These are phyloP conservation scores for Tetrapedia diversipes DNA, from an alignment of 2,888 invertebrate species.

Conservation along the genomic window DNA sequence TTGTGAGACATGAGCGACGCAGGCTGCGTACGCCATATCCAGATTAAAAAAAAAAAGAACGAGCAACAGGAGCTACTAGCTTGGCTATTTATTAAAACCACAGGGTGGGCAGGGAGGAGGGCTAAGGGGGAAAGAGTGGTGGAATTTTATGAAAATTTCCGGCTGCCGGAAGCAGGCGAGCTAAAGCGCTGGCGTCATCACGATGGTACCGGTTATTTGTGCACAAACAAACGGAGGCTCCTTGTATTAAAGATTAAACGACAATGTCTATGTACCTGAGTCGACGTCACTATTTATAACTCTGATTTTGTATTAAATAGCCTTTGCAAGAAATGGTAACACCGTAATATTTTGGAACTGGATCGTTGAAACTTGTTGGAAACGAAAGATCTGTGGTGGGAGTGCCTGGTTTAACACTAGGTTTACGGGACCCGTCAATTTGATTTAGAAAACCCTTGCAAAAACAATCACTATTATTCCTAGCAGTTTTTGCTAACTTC, in stretches of 20 bases:
- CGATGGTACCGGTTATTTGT: slow-evolving; percentile 26
- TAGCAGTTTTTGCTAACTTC: no score
- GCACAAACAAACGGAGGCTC: slow-evolving; percentile 18
- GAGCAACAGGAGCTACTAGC: slow-evolving; percentile 31
- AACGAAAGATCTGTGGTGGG: no score
- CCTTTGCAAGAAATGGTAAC: no score
- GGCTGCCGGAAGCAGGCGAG: slow-evolving; percentile 24
- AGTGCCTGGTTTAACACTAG: no score
- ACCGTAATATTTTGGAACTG: no score
- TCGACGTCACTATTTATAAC: neutral
- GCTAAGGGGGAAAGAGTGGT: neutral
- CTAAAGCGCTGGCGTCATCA: slow-evolving; percentile 13
- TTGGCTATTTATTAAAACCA: slow-evolving; percentile 51
- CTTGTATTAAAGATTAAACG: slow-evolving; percentile 34
- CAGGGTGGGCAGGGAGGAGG: neutral
- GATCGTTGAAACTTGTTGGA: no score
- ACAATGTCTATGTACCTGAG: neutral
- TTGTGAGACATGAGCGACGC: slow-evolving; percentile 64
- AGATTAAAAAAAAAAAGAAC: slow-evolving; percentile 49
- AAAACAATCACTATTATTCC: no score
- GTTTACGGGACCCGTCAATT: no score
- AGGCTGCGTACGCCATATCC: slow-evolving; percentile 32
- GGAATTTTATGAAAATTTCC: slow-evolving; percentile 55
- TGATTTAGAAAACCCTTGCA: no score
- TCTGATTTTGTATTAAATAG: neutral